Percentiles rank a stretch among this genome's conserved stretches.
phyloP scores from a whole-genome alignment of 2,797 vertebrate species.

The Catharus ustulatus region DNA sequence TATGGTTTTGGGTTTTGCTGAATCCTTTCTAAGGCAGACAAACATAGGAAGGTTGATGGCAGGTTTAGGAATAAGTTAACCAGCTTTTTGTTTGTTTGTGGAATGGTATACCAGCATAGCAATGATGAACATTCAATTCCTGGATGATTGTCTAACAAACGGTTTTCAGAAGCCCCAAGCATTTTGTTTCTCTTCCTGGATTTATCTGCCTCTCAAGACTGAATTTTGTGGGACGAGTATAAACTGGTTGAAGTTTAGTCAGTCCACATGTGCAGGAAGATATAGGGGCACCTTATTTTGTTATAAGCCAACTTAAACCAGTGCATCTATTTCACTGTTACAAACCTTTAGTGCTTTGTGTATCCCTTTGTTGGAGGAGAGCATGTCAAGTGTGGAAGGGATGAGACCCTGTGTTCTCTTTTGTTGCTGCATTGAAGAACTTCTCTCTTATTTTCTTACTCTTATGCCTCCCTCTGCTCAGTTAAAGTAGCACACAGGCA shows the following conservation, averaged over 20 bases:
- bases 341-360: background rate
- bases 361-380: background rate
- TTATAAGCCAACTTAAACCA: background rate
- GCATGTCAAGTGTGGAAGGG: background rate
- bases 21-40: background rate
- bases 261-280: background rate
- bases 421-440: background rate
- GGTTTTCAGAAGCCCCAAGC: background rate
- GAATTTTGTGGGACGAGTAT: background rate
- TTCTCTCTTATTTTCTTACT: background rate
- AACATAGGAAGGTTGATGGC: background rate
- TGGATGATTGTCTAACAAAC: background rate
- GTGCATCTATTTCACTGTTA: background rate
- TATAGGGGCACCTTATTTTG: background rate
- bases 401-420: background rate
- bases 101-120: background rate
- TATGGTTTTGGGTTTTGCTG: background rate
- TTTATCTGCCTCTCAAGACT: background rate
- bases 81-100: background rate
- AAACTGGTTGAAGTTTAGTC: background rate
- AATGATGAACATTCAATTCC: accelerated
- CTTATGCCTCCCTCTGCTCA: background rate
- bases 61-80: background rate
- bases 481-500: background rate
- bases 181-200: background rate